Conservation (phyloP, 2,113 vertebrate genomes). For the Otocyon megalotis region DNA sequence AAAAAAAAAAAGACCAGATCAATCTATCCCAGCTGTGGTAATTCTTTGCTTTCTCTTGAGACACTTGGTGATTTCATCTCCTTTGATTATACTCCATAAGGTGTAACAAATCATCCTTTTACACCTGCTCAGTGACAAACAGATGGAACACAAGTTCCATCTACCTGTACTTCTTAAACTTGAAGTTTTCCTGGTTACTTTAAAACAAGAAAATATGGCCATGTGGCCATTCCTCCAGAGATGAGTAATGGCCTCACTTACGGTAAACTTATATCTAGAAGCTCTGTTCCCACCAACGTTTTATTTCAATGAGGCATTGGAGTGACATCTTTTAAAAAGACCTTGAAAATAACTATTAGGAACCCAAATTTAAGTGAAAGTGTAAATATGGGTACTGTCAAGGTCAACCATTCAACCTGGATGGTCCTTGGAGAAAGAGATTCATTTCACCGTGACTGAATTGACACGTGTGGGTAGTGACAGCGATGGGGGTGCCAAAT, state of each 20-base stretch:
- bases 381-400: background rate
- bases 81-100: background rate
- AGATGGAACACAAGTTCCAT: background rate
- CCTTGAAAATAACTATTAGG: background rate
- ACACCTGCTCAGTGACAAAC: background rate
- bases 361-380: constrained; percentile 23
- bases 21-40: background rate
- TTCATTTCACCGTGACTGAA: accelerated
- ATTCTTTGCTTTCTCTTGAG: background rate
- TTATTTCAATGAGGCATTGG: background rate
- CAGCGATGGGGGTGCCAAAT: background rate
- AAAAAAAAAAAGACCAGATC: background rate
- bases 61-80: background rate
- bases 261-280: background rate
- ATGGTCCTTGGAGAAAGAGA: background rate
- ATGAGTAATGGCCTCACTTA: background rate
- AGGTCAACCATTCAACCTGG: background rate
- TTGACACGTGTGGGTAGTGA: accelerated
- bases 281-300: background rate
- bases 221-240: background rate
- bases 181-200: background rate
- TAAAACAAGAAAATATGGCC: background rate
- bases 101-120: background rate
- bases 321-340: background rate
- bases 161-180: background rate